These are phyloP conservation scores for Butorides virescens DNA, from an alignment of 2,113 vertebrate genomes.

Conservation along the genomic window DNA sequence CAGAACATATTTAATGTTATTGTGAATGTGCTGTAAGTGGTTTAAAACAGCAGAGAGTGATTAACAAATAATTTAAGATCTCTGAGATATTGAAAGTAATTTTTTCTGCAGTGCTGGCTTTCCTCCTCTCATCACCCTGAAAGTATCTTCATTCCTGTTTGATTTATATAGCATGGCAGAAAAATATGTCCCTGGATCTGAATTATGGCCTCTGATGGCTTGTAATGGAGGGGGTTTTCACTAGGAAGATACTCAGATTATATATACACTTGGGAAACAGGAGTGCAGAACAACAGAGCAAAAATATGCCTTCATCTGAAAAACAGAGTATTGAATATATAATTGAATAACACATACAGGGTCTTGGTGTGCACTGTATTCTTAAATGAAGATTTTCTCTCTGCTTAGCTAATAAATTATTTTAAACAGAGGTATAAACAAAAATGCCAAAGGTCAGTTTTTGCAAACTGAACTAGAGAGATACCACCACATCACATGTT, in stretches of 20 bases:
- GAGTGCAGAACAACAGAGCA: not conserved
- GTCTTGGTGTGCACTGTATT: not conserved
- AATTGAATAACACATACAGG: not conserved
- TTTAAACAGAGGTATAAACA: not conserved
- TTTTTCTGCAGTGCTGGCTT: not conserved
- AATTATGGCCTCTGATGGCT: not conserved
- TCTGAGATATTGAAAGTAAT: not conserved
- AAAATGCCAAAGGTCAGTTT: not conserved
- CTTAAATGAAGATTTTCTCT: not conserved
- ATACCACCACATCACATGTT: not conserved
- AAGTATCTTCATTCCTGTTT: conserved; percentile 29
- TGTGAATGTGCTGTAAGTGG: not conserved
- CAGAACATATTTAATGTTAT: not conserved
- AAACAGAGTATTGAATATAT: not conserved
- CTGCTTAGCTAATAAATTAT: not conserved
- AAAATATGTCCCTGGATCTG: not conserved
- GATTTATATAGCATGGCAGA: not conserved
- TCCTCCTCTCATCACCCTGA: not conserved
- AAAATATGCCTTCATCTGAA: not conserved
- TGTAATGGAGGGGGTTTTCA: not conserved
- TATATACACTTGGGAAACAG: not conserved
- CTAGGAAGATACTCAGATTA: not conserved
- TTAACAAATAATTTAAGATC: conserved; percentile 33
- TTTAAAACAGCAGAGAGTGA: not conserved
- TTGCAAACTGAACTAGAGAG: not conserved